Conservation (phyloP, 2,888 invertebrate species). For the Dryobota labecula region DNA sequence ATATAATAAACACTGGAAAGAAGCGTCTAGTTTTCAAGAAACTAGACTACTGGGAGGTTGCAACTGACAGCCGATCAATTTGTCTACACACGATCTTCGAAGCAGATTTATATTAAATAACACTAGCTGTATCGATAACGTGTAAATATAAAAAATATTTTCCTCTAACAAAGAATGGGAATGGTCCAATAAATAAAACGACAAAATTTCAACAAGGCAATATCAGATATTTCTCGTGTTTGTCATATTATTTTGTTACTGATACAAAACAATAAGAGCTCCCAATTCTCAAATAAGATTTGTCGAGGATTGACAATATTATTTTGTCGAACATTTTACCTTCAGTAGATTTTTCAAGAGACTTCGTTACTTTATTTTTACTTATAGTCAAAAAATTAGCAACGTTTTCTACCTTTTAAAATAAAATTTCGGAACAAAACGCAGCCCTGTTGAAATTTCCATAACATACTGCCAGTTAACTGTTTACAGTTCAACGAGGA, state of each 20-base stretch:
- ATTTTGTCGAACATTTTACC: constrained; percentile 13
- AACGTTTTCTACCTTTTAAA: neutral
- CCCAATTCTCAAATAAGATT: constrained; percentile 53
- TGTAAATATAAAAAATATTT: constrained; percentile 9
- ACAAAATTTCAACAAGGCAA: constrained; percentile 37
- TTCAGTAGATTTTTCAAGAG: constrained; percentile 18
- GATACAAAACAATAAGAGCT: constrained; percentile 43
- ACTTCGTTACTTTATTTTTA: neutral
- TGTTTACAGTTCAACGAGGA: constrained; percentile 35
- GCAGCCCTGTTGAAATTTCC: constrained; percentile 22
- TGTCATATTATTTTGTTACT: constrained; percentile 42
- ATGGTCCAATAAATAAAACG: constrained; percentile 35
- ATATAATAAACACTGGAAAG: neutral
- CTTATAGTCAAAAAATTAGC: neutral
- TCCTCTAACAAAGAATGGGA: neutral
- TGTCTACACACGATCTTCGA: constrained; percentile 16
- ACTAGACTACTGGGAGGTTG: constrained; percentile 35
- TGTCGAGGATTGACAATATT: constrained; percentile 40
- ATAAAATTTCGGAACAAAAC: neutral
- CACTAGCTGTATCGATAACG: constrained; percentile 1
- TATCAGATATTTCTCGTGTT: constrained; percentile 34
- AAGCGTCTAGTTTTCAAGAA: constrained; percentile 16
- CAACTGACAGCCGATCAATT: constrained; percentile 38
- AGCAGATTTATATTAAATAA: constrained; percentile 36
- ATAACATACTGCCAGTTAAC: constrained; percentile 37